A percentile compares a stretch with the other conserved stretches of the same genome.
phyloP scores from a whole-genome alignment of 2,888 invertebrate species.

The Nomada hirtipes region DNA sequence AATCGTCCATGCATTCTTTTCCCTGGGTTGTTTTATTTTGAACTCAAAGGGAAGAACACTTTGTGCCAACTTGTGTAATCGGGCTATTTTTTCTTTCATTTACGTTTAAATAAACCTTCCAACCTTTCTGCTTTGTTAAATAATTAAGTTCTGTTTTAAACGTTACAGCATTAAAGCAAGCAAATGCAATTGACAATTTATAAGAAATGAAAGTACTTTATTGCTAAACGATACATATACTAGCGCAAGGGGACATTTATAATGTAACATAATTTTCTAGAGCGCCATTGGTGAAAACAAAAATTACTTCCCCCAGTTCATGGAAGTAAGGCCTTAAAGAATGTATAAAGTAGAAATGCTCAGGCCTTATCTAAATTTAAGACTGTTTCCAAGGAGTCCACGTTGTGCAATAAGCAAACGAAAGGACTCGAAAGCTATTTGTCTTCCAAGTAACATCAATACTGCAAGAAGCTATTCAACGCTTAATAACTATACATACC shows the following conservation, averaged over 20 bases:
- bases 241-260: no score
- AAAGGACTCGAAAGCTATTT: not conserved
- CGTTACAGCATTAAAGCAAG: no score
- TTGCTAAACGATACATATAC: no score
- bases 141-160: not conserved
- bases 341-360: not conserved
- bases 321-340: not conserved
- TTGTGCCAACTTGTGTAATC: not conserved
- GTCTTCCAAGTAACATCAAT: slow-evolving; percentile 1
- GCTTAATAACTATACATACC: not conserved
- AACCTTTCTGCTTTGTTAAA: not conserved
- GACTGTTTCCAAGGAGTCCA: slow-evolving; percentile 2
- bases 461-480: not conserved
- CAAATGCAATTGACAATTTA: no score
- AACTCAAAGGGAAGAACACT: no score
- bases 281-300: not conserved
- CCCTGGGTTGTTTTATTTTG: not conserved
- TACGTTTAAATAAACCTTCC: no score
- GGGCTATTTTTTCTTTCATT: not conserved
- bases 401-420: not conserved
- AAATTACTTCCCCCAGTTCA: not conserved
- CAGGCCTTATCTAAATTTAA: slow-evolving; percentile 13
- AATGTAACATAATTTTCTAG: no score
- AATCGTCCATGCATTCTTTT: not conserved
- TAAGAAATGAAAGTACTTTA: no score